phyloP scores from a whole-genome alignment of 2,888 invertebrate species.

The Cryptocephalus primarius region DNA sequence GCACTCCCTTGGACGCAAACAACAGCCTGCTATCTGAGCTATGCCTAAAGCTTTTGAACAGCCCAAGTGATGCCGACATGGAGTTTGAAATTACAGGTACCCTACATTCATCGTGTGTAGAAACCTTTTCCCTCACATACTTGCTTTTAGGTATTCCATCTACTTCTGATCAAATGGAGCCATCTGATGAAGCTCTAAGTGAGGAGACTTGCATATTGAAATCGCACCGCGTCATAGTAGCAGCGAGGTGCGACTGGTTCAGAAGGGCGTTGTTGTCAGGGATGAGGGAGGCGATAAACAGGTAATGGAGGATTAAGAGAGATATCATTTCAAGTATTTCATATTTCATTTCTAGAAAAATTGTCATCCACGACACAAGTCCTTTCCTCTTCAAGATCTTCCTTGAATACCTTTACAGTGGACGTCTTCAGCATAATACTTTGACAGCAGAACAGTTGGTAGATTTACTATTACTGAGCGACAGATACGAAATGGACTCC shows the following conservation, averaged over 20 bases:
- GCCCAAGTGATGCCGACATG: slow-evolving; percentile 49
- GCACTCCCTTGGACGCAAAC: slow-evolving; percentile 45
- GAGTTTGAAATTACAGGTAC: slow-evolving; percentile 47
- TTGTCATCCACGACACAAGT: slow-evolving; percentile 54
- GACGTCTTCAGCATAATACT: slow-evolving; percentile 41
- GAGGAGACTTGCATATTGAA: slow-evolving; percentile 33
- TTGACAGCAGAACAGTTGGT: slow-evolving; percentile 45
- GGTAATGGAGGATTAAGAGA: slow-evolving; percentile 31
- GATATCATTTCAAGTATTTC: no score
- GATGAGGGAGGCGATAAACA: slow-evolving; percentile 60
- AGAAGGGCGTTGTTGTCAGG: slow-evolving; percentile 55
- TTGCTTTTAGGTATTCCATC: no score
- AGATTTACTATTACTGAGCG: slow-evolving; percentile 53
- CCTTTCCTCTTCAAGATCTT: slow-evolving; percentile 50
- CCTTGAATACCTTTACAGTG: slow-evolving; percentile 53
- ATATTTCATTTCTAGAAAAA: slow-evolving; percentile 39
- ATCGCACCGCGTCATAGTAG: slow-evolving; percentile 55
- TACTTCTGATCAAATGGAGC: no score
- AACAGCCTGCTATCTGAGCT: slow-evolving; percentile 47
- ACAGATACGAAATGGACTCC: slow-evolving; percentile 50
- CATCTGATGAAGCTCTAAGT: background rate
- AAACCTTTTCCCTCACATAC: slow-evolving; percentile 3
- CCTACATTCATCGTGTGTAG: no score
- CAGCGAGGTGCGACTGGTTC: slow-evolving; percentile 60
- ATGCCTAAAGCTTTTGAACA: slow-evolving; percentile 45